Percentiles rank a stretch among this genome's conserved stretches.
phyloP scores from a whole-genome alignment of 2,888 invertebrate genomes.

The Gymnoscelis rufifasciata region DNA sequence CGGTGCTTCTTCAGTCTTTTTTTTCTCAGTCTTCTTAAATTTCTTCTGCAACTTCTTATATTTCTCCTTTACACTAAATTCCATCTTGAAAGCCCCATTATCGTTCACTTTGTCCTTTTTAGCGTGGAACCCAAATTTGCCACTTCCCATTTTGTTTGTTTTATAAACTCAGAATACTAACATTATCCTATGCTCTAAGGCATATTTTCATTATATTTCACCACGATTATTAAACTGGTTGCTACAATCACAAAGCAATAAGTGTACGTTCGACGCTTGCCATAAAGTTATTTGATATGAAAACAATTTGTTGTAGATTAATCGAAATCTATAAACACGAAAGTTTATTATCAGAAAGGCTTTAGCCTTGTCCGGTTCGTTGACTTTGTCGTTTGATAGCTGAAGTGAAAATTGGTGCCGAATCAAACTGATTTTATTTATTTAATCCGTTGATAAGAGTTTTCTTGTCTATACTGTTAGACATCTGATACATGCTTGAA shows the following conservation, averaged over 20 bases:
- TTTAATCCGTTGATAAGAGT: slow-evolving; percentile 9
- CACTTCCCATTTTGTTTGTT: slow-evolving; percentile 68
- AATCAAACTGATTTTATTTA: slow-evolving; percentile 42
- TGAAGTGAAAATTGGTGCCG: slow-evolving; percentile 63
- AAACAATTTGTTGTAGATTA: slow-evolving; percentile 65
- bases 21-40: slow-evolving; percentile 72
- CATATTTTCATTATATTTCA: slow-evolving; percentile 40
- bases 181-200: slow-evolving; percentile 43
- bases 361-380: slow-evolving; percentile 72
- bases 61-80: slow-evolving; percentile 74
- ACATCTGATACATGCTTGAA: no score
- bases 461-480: no score
- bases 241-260: slow-evolving; percentile 35
- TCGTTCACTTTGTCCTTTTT: slow-evolving; percentile 68
- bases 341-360: slow-evolving; percentile 69
- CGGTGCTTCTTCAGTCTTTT: slow-evolving; percentile 65
- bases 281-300: slow-evolving; percentile 68
- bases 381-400: slow-evolving; percentile 62
- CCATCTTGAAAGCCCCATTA: slow-evolving; percentile 55
- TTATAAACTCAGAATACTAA: slow-evolving; percentile 42
- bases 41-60: slow-evolving; percentile 70
- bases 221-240: slow-evolving; percentile 41
- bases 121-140: slow-evolving; percentile 62
- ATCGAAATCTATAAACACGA: slow-evolving; percentile 67
- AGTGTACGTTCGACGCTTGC: slow-evolving; percentile 51